Conservation (phyloP, 2,113 vertebrate species). For the Isurus oxyrinchus region DNA sequence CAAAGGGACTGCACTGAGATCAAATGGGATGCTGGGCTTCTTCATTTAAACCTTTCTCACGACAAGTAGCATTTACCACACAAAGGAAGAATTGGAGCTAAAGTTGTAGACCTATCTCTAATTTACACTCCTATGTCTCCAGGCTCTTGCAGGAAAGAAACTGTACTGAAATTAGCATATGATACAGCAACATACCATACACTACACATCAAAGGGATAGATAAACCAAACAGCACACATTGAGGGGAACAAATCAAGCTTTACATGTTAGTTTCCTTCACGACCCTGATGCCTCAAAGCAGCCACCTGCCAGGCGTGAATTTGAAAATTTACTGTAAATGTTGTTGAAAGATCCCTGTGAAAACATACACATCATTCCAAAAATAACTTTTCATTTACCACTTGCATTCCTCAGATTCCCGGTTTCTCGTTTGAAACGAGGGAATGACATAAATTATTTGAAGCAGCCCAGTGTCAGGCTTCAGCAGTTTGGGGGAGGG, state of each 20-base stretch:
- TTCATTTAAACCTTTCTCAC: not conserved
- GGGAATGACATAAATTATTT: not conserved
- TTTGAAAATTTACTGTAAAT: slow-evolving; percentile 56
- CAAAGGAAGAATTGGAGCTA: not conserved
- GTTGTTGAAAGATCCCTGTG: slow-evolving; percentile 74
- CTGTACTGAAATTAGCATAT: not conserved
- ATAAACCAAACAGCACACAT: not conserved
- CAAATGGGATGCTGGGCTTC: not conserved
- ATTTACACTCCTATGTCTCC: not conserved
- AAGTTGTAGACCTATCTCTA: not conserved
- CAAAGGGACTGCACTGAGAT: not conserved
- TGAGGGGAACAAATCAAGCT: not conserved
- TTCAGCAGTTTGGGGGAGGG: not conserved
- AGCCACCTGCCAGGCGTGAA: slow-evolving; percentile 6
- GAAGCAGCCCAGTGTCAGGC: slow-evolving; percentile 6
- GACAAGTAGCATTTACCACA: not conserved
- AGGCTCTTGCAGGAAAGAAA: not conserved
- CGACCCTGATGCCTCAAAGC: slow-evolving; percentile 1
- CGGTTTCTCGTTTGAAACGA: slow-evolving; percentile 40
- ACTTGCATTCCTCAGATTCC: slow-evolving; percentile 71
- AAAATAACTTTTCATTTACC: slow-evolving; percentile 77
- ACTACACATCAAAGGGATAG: not conserved
- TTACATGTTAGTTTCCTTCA: not conserved
- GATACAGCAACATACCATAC: not conserved
- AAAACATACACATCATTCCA: slow-evolving; percentile 82